These are phyloP conservation scores for Cranoglanis bouderius DNA, from an alignment of 2,113 vertebrate species.

Conservation along the genomic window DNA sequence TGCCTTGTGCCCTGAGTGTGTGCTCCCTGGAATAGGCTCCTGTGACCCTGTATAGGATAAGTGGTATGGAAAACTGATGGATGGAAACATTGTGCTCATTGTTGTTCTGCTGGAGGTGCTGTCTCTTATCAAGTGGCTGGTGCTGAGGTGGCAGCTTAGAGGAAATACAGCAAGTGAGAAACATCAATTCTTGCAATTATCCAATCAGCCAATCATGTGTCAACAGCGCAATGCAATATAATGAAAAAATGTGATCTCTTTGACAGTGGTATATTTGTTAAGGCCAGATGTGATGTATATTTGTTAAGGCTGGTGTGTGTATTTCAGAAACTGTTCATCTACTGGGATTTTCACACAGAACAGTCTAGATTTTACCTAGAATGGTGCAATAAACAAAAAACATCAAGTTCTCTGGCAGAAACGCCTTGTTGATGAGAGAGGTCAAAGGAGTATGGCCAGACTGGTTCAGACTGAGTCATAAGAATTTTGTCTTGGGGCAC, in stretches of 20 bases:
- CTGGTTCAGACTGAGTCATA: neutral
- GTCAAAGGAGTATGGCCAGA: neutral
- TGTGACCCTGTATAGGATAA: too few relatives aligned
- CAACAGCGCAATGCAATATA: neutral
- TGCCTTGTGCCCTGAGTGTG: too few relatives aligned
- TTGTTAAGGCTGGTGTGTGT: neutral
- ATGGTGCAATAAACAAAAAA: neutral
- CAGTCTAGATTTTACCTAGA: neutral
- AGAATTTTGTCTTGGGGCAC: neutral
- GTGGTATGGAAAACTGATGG: too few relatives aligned
- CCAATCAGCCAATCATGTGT: neutral
- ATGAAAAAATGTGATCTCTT: neutral
- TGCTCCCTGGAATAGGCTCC: too few relatives aligned
- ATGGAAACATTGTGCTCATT: too few relatives aligned
- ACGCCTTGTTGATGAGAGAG: neutral
- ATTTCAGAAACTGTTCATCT: neutral
- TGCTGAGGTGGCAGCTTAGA: neutral
- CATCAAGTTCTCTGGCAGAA: neutral
- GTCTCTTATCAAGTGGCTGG: neutral
- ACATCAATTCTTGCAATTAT: neutral
- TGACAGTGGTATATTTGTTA: neutral
- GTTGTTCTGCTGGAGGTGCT: neutral
- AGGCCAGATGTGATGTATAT: neutral
- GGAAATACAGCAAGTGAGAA: neutral
- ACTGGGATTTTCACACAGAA: neutral